These are phyloP conservation scores for Hydroisotoma schaefferi DNA, from an alignment of 2,888 invertebrate genomes.

Conservation along the genomic window DNA sequence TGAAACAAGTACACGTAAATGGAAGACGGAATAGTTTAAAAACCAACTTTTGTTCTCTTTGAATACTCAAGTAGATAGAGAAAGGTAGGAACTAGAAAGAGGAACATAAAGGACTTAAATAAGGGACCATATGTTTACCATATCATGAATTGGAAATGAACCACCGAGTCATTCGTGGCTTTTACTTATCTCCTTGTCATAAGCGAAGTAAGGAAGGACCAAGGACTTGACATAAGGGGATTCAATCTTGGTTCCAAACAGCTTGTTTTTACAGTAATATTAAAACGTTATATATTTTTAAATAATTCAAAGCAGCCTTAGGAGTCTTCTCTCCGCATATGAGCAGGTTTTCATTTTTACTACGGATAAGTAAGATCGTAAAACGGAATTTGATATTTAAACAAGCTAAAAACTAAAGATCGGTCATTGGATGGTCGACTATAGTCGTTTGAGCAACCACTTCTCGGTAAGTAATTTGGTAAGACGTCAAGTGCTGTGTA, in stretches of 20 bases:
- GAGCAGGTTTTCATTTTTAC: background rate
- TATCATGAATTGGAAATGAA: slow-evolving; percentile 25
- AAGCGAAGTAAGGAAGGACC: slow-evolving; percentile 3
- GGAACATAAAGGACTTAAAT: background rate
- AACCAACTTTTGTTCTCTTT: slow-evolving; percentile 3
- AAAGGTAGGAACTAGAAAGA: no score
- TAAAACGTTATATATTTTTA: no score
- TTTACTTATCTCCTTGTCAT: no score
- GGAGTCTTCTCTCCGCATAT: no score
- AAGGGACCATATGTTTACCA: slow-evolving; percentile 29
- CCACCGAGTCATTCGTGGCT: slow-evolving; percentile 14
- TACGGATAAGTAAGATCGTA: no score
- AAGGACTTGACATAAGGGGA: background rate
- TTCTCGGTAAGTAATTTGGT: no score
- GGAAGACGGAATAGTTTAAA: background rate
- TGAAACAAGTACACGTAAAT: background rate
- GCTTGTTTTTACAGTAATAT: no score
- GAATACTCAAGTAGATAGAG: background rate
- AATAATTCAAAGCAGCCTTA: no score
- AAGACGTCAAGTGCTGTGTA: slow-evolving; percentile 12
- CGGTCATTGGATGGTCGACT: no score
- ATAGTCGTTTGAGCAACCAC: no score
- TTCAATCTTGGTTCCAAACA: no score
- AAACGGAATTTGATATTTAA: background rate
- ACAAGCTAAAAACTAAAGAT: background rate